Conservation (phyloP, 2,888 invertebrate genomes). For the Amphipoea lucens region DNA sequence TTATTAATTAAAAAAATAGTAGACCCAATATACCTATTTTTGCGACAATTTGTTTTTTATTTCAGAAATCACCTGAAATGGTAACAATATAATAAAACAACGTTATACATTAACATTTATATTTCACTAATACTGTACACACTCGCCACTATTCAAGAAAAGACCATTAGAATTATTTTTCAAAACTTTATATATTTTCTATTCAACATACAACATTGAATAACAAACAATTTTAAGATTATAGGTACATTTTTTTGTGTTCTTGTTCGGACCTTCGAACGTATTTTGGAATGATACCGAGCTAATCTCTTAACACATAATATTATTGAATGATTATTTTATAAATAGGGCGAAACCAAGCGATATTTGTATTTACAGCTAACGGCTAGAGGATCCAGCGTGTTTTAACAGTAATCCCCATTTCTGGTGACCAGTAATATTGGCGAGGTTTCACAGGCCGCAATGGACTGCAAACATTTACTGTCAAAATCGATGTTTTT, state of each 20-base stretch:
- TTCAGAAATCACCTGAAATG: constrained; percentile 67
- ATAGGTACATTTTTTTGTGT: constrained; percentile 72
- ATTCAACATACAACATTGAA: constrained; percentile 88
- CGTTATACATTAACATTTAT: constrained; percentile 83
- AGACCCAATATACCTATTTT: constrained; percentile 14
- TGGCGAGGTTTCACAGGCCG: constrained; percentile 9
- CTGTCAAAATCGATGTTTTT: constrained; percentile 58
- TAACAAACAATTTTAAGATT: constrained; percentile 82
- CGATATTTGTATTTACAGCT: constrained; percentile 78
- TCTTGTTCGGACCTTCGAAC: constrained; percentile 82
- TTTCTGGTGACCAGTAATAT: constrained; percentile 9
- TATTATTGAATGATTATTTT: constrained; percentile 67
- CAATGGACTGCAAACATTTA: constrained; percentile 28
- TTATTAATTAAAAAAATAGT: background rate
- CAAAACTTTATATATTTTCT: constrained; percentile 86
- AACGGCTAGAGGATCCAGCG: constrained; percentile 70
- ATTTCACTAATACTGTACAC: constrained; percentile 87
- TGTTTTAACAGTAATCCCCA: constrained; percentile 46
- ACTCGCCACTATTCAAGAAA: constrained; percentile 82
- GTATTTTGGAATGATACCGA: constrained; percentile 87
- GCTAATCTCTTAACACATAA: constrained; percentile 79
- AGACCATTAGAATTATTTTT: constrained; percentile 80
- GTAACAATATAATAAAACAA: constrained; percentile 73
- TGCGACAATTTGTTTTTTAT: background rate
- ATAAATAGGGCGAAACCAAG: constrained; percentile 72